Evolutionary conservation across 2,888 invertebrate species (phyloP).

Genomic region (Sesamia inferens): DNA sequence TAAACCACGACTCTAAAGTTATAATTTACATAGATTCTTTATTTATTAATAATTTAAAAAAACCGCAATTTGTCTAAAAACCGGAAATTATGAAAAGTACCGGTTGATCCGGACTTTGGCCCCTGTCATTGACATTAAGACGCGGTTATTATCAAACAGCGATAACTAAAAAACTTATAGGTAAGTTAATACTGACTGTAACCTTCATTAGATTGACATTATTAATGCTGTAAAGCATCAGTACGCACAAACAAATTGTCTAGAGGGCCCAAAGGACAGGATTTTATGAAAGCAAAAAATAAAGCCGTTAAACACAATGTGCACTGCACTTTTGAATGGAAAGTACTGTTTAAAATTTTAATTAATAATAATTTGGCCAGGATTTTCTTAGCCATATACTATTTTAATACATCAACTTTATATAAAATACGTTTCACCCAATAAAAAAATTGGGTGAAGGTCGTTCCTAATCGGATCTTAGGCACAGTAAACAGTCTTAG

Average conservation of each 20-base stretch:
- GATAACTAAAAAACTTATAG: constrained; percentile 38
- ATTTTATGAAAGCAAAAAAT: no score
- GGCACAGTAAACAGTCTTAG: no score
- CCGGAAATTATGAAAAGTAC: constrained; percentile 49
- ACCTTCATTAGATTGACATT: constrained; percentile 30
- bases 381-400: no score
- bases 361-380: no score
- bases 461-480: no score
- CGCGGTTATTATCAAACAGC: constrained; percentile 45
- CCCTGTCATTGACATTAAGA: constrained; percentile 27
- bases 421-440: no score
- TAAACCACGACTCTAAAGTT: background rate
- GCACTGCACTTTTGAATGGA: no score
- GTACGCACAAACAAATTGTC: constrained; percentile 17
- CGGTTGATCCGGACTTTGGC: constrained; percentile 61
- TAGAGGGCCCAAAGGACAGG: constrained; percentile 16
- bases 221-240: constrained; percentile 25
- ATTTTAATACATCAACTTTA: no score
- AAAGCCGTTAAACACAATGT: no score
- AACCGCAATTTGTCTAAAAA: constrained; percentile 39
- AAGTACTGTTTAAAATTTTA: no score
- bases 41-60: constrained; percentile 1
- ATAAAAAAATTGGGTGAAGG: no score
- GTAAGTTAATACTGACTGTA: constrained; percentile 2
- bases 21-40: background rate